These are phyloP conservation scores for Pocillopora meandrina DNA, from an alignment of 92 coral and sea anemone species.

Conservation along the genomic window DNA sequence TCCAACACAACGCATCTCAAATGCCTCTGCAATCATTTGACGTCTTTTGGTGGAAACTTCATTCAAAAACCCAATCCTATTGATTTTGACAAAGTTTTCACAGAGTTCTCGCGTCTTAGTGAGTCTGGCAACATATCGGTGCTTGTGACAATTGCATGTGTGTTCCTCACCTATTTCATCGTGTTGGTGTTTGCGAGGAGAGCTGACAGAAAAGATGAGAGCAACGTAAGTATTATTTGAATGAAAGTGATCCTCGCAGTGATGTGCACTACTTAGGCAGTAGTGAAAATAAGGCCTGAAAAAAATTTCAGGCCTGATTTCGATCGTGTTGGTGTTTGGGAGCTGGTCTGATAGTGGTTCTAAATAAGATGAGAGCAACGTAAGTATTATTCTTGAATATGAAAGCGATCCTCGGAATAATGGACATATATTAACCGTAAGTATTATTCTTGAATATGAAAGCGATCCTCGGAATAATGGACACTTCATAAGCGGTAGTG, in stretches of 20 bases:
- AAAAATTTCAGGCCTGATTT: no score
- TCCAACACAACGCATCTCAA: constrained; percentile 28
- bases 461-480: no score
- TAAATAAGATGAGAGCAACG: no score
- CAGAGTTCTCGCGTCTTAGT: constrained; percentile 29
- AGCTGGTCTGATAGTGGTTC: no score
- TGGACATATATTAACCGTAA: no score
- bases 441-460: background rate
- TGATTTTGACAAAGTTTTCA: constrained; percentile 49
- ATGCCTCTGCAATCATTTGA: constrained; percentile 42
- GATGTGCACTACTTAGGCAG: no score
- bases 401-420: no score
- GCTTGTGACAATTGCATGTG: constrained; percentile 36
- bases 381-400: no score
- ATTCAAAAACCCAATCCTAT: constrained; percentile 43
- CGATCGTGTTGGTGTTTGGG: no score
- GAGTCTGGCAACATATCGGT: constrained; percentile 50
- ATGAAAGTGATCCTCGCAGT: no score
- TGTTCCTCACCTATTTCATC: constrained; percentile 26
- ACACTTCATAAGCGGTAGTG: no score
- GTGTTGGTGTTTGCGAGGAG: constrained; percentile 34
- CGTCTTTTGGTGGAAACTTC: constrained; percentile 46
- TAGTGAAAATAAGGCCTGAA: no score
- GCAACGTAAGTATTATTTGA: constrained; percentile 4
- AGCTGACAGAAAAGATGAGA: constrained; percentile 36